Conservation (phyloP, 2,888 invertebrate genomes). For the Epirrhoe alternata region DNA sequence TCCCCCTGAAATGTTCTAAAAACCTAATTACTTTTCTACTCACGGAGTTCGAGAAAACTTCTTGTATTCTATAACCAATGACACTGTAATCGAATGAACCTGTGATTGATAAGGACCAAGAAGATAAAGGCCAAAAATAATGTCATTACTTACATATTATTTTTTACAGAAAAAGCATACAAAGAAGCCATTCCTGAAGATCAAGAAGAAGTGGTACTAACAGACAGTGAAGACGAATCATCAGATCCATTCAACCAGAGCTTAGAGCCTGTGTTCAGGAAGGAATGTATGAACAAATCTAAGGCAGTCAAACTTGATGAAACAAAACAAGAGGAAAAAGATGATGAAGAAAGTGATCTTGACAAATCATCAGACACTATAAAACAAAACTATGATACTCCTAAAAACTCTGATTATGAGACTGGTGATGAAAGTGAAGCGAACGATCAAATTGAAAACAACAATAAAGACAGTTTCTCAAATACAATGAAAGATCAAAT, state of each 20-base stretch:
- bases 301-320: slow-evolving; percentile 39
- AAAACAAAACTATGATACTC: slow-evolving; percentile 47
- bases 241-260: slow-evolving; percentile 65
- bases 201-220: slow-evolving; percentile 53
- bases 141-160: no score
- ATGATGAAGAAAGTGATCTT: slow-evolving; percentile 45
- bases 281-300: slow-evolving; percentile 61
- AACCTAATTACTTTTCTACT: slow-evolving; percentile 9
- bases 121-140: no score
- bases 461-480: slow-evolving; percentile 8
- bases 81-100: no score
- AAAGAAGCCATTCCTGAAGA: slow-evolving; percentile 45
- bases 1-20: no score
- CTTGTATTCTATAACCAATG: no score
- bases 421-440: slow-evolving; percentile 45
- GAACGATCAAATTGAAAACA: slow-evolving; percentile 21
- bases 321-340: slow-evolving; percentile 40
- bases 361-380: slow-evolving; percentile 52
- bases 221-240: slow-evolving; percentile 63
- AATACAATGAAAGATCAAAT: slow-evolving; percentile 28
- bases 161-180: slow-evolving; percentile 62
- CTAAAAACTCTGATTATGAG: slow-evolving; percentile 37
- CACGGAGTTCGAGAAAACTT: no score
- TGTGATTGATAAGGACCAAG: no score
- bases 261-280: slow-evolving; percentile 69